Percentiles rank a stretch among this genome's conserved stretches.
Conservation (phyloP, 2,888 invertebrate genomes). For the Eupeodes luniger region DNA sequence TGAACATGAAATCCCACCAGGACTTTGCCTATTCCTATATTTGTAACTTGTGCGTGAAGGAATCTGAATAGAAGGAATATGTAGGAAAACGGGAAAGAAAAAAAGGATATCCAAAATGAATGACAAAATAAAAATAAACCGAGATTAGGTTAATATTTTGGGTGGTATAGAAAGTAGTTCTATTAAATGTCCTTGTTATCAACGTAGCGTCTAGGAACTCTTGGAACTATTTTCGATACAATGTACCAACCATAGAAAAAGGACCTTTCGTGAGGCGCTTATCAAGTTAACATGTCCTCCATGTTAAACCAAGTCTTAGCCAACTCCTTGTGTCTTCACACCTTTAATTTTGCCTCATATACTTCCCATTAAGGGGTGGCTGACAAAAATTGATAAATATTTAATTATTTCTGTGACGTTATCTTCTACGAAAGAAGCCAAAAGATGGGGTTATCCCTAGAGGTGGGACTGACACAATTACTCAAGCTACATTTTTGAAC, state of each 20-base stretch:
- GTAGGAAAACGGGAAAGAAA: neutral
- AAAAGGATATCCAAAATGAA: conserved; percentile 45
- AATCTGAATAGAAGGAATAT: conserved; percentile 1
- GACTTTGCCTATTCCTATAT: conserved; percentile 9
- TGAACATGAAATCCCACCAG: conserved; percentile 42
- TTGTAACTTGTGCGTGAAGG: conserved; percentile 6
- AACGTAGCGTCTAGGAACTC: neutral
- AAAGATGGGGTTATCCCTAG: conserved; percentile 46
- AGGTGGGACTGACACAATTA: conserved; percentile 49
- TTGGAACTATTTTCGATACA: neutral
- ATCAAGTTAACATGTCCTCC: conserved; percentile 45
- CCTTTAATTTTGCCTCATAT: conserved; percentile 21
- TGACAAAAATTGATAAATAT: conserved; percentile 75
- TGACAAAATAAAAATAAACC: conserved; percentile 44
- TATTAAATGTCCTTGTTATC: conserved; percentile 28
- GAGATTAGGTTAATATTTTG: conserved; percentile 60
- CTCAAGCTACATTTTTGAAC: conserved; percentile 23
- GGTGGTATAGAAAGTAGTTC: conserved; percentile 28
- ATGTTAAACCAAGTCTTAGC: conserved; percentile 18
- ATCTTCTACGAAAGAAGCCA: conserved; percentile 1
- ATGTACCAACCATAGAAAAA: conserved; percentile 7
- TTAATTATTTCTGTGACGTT: conserved; percentile 69
- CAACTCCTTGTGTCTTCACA: conserved; percentile 31
- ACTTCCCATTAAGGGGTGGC: conserved; percentile 13
- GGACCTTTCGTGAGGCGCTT: conserved; percentile 54